Evolutionary conservation across 2,888 invertebrate genomes (phyloP).

Genomic region (Agrochola lota): DNA sequence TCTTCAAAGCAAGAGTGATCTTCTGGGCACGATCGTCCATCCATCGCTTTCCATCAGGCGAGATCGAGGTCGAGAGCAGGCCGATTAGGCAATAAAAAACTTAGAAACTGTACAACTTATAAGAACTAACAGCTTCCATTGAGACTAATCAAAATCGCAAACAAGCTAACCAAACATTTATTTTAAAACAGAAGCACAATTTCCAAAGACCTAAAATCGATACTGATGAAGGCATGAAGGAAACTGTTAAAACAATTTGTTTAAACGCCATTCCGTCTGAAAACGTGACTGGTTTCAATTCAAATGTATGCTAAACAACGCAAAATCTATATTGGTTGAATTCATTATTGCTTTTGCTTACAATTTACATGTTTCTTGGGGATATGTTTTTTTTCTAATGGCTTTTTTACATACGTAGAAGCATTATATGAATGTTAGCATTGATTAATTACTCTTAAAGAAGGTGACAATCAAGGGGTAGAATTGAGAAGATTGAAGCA

Average conservation of each 20-base stretch:
- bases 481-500: background rate
- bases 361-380: slow-evolving; percentile 33
- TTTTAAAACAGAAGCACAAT: slow-evolving; percentile 1
- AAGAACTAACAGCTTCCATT: background rate
- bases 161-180: background rate
- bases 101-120: background rate
- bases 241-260: slow-evolving; percentile 54
- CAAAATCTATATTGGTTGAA: slow-evolving; percentile 53
- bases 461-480: too few species aligned
- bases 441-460: background rate
- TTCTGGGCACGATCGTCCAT: background rate
- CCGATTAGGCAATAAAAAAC: background rate
- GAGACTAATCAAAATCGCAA: background rate
- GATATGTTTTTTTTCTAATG: slow-evolving; percentile 8
- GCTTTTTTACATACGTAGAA: background rate
- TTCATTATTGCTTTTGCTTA: slow-evolving; percentile 43
- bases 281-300: slow-evolving; percentile 59
- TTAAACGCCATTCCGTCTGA: slow-evolving; percentile 28
- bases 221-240: slow-evolving; percentile 33
- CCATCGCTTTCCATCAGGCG: background rate
- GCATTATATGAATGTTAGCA: background rate
- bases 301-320: slow-evolving; percentile 54
- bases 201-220: slow-evolving; percentile 11
- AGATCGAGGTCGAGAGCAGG: background rate
- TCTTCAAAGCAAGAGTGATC: background rate